A percentile compares a stretch with the other conserved stretches of the same genome.
phyloP scores from a whole-genome alignment of 2,888 invertebrate genomes.

The Lysandra coridon region DNA sequence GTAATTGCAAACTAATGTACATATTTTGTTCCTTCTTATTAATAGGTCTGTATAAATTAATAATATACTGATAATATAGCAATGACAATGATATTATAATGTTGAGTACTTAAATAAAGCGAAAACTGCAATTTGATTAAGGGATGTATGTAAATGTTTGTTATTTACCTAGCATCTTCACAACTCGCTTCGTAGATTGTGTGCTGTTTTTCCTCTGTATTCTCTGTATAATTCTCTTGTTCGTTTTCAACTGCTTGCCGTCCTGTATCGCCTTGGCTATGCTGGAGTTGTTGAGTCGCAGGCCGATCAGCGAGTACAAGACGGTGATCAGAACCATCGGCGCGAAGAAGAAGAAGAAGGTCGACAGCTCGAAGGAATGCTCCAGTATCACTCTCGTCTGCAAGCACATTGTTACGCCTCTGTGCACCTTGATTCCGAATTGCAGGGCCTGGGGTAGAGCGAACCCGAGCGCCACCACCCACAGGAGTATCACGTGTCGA shows the following conservation, averaged over 20 bases:
- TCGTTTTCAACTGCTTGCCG: conserved; percentile 50
- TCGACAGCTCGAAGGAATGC: conserved; percentile 86
- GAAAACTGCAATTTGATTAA: conserved; percentile 19
- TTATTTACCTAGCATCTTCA: conserved; percentile 88
- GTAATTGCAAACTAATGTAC: too few species aligned
- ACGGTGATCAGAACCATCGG: conserved; percentile 89
- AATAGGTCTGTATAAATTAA: too few species aligned
- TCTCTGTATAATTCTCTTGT: conserved; percentile 50
- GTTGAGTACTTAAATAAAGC: neutral
- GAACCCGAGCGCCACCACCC: conserved; percentile 87
- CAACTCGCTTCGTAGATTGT: conserved; percentile 84
- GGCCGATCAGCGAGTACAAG: conserved; percentile 84
- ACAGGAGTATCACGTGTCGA: conserved; percentile 89
- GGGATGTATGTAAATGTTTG: conserved; percentile 31
- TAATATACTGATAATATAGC: neutral
- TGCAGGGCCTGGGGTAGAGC: conserved; percentile 85
- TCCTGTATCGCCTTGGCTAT: conserved; percentile 54
- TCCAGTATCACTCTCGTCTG: conserved; percentile 76
- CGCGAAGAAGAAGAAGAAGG: conserved; percentile 86
- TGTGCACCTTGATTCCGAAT: conserved; percentile 65
- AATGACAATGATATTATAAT: too few species aligned
- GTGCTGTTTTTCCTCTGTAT: conserved; percentile 63
- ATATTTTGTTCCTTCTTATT: too few species aligned
- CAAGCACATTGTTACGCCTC: conserved; percentile 69
- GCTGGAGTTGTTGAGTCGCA: conserved; percentile 78